Evolutionary conservation across 2,797 vertebrate genomes (phyloP).

Genomic region (Rhinatrema bivittatum): DNA sequence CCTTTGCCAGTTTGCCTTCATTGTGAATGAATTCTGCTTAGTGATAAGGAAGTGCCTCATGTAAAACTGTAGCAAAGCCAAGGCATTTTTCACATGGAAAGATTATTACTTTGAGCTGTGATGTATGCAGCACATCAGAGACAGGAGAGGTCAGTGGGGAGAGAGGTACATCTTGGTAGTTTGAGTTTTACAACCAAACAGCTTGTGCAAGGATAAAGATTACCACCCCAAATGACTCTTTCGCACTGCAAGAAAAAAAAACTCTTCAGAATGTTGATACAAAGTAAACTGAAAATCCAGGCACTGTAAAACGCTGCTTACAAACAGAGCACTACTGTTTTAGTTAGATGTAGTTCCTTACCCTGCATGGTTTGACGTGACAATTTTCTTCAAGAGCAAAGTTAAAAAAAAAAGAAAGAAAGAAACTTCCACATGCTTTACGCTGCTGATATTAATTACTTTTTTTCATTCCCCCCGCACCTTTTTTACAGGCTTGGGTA

Average conservation of each 20-base stretch:
- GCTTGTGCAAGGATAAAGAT: conserved; percentile 3
- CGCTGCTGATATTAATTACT: conserved; percentile 76
- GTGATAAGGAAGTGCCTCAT: not conserved
- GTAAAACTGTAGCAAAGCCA: conserved; percentile 13
- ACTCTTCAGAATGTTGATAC: conserved; percentile 48
- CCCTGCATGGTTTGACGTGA: conserved; percentile 66
- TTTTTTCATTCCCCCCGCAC: conserved; percentile 76
- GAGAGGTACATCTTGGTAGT: not conserved
- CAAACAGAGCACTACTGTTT: conserved; percentile 55
- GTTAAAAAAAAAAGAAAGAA: conserved; percentile 69
- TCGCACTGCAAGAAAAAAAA: conserved; percentile 26
- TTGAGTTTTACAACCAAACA: not conserved
- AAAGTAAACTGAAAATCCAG: conserved; percentile 46
- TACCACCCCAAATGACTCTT: conserved; percentile 29
- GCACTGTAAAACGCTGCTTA: too few relatives aligned
- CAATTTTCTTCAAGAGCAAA: conserved; percentile 73
- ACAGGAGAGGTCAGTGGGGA: not conserved
- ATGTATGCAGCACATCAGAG: conserved; percentile 1
- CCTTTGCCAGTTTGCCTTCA: conserved; percentile 14
- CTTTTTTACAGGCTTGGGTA: conserved; percentile 69
- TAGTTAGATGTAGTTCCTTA: conserved; percentile 63
- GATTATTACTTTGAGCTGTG: too few relatives aligned
- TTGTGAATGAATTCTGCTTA: conserved; percentile 16
- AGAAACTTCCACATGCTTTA: conserved; percentile 58
- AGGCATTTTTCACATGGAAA: not conserved